Conservation (phyloP, 2,113 vertebrate genomes). For the Rhizomys pruinosus region DNA sequence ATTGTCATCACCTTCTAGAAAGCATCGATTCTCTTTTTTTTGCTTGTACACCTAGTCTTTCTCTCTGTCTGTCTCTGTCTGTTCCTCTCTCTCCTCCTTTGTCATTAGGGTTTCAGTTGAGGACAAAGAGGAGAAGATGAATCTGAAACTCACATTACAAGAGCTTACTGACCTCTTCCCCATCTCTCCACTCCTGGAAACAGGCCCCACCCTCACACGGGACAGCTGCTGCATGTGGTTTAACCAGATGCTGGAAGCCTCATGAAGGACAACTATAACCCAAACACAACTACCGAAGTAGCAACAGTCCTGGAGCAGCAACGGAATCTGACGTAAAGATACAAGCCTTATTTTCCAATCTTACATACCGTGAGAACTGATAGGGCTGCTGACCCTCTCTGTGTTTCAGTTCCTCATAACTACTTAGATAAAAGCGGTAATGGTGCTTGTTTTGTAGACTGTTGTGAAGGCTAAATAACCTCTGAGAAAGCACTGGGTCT, state of each 20-base stretch:
- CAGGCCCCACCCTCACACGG: not conserved
- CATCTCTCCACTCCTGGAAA: not conserved
- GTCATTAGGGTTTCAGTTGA: not conserved
- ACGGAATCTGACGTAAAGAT: not conserved
- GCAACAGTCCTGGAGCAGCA: not conserved
- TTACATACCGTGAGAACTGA: not conserved
- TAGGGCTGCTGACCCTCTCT: not conserved
- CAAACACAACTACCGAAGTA: not conserved
- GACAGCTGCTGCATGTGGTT: not conserved
- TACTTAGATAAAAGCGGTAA: not conserved
- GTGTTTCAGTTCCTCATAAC: not conserved
- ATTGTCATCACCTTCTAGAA: not conserved
- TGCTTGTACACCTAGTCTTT: too few species aligned
- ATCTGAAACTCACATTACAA: too few species aligned
- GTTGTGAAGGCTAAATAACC: not conserved
- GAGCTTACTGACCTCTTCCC: too few species aligned
- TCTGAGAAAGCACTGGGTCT: not conserved
- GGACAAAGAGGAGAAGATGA: too few species aligned
- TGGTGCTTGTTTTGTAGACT: fast-evolving
- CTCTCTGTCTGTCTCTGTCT: not conserved
- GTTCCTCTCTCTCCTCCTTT: too few species aligned
- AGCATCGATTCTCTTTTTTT: not conserved
- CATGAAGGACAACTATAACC: not conserved
- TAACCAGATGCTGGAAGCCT: not conserved
- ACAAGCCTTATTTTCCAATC: too few species aligned